phyloP scores from a whole-genome alignment of 2,888 invertebrate species.

The Amiota mariae region DNA sequence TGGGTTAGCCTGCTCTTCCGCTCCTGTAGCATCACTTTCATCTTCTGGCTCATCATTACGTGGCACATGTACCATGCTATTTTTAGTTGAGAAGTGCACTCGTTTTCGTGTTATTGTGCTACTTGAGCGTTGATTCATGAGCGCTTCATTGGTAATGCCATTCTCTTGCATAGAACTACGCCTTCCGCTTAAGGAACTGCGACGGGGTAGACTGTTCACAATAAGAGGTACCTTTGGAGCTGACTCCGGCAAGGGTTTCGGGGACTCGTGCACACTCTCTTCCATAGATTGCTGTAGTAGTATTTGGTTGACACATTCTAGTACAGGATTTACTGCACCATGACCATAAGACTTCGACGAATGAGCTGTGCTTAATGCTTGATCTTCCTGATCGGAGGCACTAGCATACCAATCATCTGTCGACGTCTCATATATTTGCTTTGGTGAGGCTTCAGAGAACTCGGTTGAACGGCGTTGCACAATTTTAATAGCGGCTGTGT shows the following conservation, averaged over 20 bases:
- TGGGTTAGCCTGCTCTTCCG: conserved; percentile 25
- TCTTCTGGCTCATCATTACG: conserved; percentile 60
- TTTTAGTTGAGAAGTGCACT: conserved; percentile 79
- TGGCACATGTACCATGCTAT: conserved; percentile 76
- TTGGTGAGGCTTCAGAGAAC: conserved; percentile 70
- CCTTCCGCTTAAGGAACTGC: conserved; percentile 63
- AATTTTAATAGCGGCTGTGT: conserved; percentile 55
- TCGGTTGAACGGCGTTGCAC: conserved; percentile 63
- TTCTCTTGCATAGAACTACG: conserved; percentile 43
- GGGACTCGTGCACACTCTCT: conserved; percentile 65
- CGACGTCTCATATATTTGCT: conserved; percentile 71
- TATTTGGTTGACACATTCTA: conserved; percentile 90
- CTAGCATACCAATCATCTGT: conserved; percentile 86
- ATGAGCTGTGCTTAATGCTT: conserved; percentile 51
- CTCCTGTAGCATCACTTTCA: conserved; percentile 17
- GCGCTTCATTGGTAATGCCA: conserved; percentile 24
- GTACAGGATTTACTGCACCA: conserved; percentile 85
- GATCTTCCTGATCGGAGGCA: conserved; percentile 84
- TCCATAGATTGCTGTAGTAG: conserved; percentile 83
- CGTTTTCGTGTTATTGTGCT: conserved; percentile 73
- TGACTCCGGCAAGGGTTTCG: conserved; percentile 28
- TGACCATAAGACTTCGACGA: conserved; percentile 71
- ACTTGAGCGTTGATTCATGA: conserved; percentile 41
- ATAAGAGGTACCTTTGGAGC: conserved; percentile 28
- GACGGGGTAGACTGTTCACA: conserved; percentile 52